These are phyloP conservation scores for Pempheris klunzingeri DNA, from an alignment of 2,797 vertebrate genomes.

Conservation along the genomic window DNA sequence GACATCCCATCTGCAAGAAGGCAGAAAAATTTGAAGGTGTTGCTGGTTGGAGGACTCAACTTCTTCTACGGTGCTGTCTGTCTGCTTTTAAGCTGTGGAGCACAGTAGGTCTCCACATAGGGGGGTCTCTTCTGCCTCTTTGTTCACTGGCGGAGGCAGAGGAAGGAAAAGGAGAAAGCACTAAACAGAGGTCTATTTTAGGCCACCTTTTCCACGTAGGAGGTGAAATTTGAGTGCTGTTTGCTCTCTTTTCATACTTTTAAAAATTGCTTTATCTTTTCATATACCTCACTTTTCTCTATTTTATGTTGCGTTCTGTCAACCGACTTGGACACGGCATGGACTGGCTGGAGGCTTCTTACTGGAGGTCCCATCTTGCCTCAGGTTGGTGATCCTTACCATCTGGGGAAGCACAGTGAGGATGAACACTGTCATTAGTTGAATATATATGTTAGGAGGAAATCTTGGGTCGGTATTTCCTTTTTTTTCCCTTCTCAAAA, in stretches of 20 bases:
- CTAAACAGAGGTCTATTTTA: slow-evolving; percentile 60
- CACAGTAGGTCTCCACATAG: background rate
- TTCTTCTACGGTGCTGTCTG: background rate
- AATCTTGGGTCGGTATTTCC: slow-evolving; percentile 4
- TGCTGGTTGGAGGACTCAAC: slow-evolving; percentile 25
- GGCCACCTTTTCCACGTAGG: slow-evolving; percentile 46
- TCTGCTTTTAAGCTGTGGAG: background rate
- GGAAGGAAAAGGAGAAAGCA: slow-evolving; percentile 57
- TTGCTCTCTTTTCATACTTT: too few species aligned
- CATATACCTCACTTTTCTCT: background rate
- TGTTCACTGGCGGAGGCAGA: slow-evolving; percentile 33
- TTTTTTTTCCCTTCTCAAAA: slow-evolving; percentile 37
- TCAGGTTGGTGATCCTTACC: slow-evolving; percentile 73
- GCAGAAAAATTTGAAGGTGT: slow-evolving; percentile 25
- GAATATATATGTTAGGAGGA: slow-evolving; percentile 4
- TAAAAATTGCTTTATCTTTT: too few species aligned
- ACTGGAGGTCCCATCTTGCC: slow-evolving; percentile 58
- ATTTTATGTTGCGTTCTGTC: background rate
- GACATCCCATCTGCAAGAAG: slow-evolving; percentile 31
- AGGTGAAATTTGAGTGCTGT: slow-evolving; percentile 45
- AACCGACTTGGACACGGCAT: slow-evolving; percentile 47
- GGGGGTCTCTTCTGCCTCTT: slow-evolving; percentile 9
- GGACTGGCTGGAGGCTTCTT: slow-evolving; percentile 63
- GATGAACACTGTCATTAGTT: slow-evolving; percentile 22
- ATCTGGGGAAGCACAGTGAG: slow-evolving; percentile 20